These are phyloP conservation scores for Sympetrum striolatum DNA, from an alignment of 2,888 invertebrate species.

Conservation along the genomic window DNA sequence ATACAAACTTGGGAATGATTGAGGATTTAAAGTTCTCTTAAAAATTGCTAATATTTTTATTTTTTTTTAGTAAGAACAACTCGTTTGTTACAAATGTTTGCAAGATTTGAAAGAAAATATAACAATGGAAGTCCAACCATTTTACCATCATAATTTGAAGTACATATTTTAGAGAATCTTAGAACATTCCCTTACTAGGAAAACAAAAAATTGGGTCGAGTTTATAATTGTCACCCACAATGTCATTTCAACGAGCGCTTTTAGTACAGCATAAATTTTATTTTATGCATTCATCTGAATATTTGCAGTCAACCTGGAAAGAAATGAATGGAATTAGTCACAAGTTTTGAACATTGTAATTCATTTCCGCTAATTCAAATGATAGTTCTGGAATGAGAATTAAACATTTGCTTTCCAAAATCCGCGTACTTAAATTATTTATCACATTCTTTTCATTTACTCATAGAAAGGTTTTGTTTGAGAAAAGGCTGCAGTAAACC, in stretches of 20 bases:
- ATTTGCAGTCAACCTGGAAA: slow-evolving; percentile 35
- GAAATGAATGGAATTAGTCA: slow-evolving; percentile 26
- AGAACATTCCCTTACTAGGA: not conserved
- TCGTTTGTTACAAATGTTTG: slow-evolving; percentile 15
- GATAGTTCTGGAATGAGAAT: too few species aligned
- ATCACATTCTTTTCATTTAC: too few species aligned
- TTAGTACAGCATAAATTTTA: slow-evolving; percentile 9
- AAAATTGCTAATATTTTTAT: slow-evolving; percentile 17
- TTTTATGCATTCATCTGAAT: slow-evolving; percentile 40
- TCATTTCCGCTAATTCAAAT: too few species aligned
- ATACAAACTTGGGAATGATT: slow-evolving; percentile 23
- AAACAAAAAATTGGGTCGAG: not conserved
- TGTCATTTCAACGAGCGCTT: not conserved
- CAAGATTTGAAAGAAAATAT: slow-evolving; percentile 14
- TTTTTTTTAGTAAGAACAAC: slow-evolving; percentile 14
- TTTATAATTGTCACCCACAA: slow-evolving; percentile 29
- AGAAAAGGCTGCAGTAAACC: too few species aligned
- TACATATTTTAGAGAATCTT: not conserved
- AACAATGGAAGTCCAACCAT: slow-evolving; percentile 1
- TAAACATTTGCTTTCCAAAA: too few species aligned
- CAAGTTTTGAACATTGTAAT: not conserved
- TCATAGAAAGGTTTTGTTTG: too few species aligned
- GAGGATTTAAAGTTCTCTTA: slow-evolving; percentile 12
- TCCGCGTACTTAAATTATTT: too few species aligned
- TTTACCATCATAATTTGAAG: not conserved